Evolutionary conservation across 2,113 vertebrate genomes (phyloP).

Genomic region (Psittacula cyanocephala): DNA sequence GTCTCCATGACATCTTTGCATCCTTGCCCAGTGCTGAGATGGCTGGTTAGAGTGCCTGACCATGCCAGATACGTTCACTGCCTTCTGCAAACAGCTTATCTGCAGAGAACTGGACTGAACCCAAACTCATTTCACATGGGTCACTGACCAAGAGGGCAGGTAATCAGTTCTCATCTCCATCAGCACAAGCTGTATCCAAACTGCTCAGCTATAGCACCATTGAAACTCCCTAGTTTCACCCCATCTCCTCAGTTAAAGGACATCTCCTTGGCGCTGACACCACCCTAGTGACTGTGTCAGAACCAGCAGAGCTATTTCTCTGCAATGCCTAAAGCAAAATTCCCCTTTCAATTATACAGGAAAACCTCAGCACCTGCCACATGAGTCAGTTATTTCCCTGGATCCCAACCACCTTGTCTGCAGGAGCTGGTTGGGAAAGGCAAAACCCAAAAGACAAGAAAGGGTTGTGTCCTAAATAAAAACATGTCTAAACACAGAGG

Average conservation of each 20-base stretch:
- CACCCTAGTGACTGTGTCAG: background rate
- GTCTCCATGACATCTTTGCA: background rate
- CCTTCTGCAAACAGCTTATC: conserved; percentile 6
- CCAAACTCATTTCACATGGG: conserved; percentile 43
- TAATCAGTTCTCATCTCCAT: background rate
- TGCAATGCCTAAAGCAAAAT: conserved; percentile 21
- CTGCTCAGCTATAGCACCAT: background rate
- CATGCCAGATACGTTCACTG: background rate
- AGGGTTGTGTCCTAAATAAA: background rate
- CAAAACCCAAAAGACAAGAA: background rate
- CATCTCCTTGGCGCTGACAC: background rate
- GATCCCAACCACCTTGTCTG: background rate
- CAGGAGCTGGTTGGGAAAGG: background rate
- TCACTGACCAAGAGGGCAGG: conserved; percentile 2
- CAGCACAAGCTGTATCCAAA: background rate
- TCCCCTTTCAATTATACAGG: background rate
- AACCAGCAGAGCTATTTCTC: background rate
- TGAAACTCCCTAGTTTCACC: background rate
- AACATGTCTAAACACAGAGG: background rate
- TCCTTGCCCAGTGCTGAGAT: background rate
- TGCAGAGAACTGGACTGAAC: conserved; percentile 35
- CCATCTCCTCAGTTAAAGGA: background rate
- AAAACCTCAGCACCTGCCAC: background rate
- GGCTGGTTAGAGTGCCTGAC: background rate
- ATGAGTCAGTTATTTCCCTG: conserved; percentile 12